These are phyloP conservation scores for Seriola quinqueradiata DNA, from an alignment of 2,113 vertebrate genomes.

Conservation along the genomic window DNA sequence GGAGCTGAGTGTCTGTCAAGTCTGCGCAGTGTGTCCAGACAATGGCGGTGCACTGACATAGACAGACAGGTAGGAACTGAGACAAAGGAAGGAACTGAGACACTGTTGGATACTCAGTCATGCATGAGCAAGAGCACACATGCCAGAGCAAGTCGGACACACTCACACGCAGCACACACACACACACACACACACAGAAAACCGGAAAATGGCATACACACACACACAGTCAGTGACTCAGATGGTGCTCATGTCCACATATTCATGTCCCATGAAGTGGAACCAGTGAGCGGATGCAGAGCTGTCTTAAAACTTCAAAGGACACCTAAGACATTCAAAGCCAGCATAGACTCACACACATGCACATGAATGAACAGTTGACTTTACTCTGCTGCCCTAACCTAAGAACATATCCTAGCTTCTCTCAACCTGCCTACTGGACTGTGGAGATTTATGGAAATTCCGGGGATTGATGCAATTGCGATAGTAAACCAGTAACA, in stretches of 20 bases:
- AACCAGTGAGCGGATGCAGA: conserved; percentile 60
- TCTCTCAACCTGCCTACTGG: conserved; percentile 24
- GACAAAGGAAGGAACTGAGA: conserved; percentile 51
- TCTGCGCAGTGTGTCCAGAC: conserved; percentile 37
- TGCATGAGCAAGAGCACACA: conserved; percentile 52
- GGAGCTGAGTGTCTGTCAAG: conserved; percentile 34
- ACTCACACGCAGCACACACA: conserved; percentile 17
- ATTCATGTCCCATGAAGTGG: conserved; percentile 64
- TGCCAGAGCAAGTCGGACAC: conserved; percentile 44
- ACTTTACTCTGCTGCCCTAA: conserved; percentile 15
- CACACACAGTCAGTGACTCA: conserved; percentile 33
- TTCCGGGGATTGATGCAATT: conserved; percentile 2
- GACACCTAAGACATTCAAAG: conserved; percentile 48
- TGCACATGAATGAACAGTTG: conserved; percentile 44
- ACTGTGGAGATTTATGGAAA: conserved; percentile 52
- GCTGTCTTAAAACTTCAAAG: conserved; percentile 61
- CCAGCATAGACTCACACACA: conserved; percentile 11
- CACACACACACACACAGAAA: conserved; percentile 28
- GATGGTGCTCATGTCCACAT: conserved; percentile 49
- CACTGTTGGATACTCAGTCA: conserved; percentile 47
- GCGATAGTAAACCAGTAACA: conserved; percentile 15
- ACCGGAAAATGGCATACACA: conserved; percentile 26
- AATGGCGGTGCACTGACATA: conserved; percentile 31
- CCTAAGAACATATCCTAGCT: background rate
- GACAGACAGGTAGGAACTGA: conserved; percentile 62